These are phyloP conservation scores for Tachina grossa DNA, from an alignment of 2,888 invertebrate species.

Conservation along the genomic window DNA sequence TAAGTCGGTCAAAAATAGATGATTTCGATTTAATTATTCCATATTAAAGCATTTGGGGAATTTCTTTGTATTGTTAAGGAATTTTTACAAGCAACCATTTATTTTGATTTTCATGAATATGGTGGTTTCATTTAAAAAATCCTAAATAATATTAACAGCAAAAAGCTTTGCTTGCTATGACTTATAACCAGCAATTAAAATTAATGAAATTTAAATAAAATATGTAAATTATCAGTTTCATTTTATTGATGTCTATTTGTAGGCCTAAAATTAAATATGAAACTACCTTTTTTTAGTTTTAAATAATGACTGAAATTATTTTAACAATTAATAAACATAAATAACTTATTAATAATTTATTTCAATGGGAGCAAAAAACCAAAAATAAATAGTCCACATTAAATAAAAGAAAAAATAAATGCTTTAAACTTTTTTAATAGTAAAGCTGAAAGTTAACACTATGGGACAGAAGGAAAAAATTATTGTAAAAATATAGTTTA, in stretches of 20 bases:
- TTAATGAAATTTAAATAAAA: background rate
- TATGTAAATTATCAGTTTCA: background rate
- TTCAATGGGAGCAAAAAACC: background rate
- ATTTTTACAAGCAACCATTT: background rate
- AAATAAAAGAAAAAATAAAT: background rate
- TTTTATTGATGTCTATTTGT: no score
- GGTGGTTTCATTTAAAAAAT: background rate
- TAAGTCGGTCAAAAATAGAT: background rate
- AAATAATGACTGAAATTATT: background rate
- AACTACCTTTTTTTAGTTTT: background rate
- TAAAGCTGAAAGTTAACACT: no score
- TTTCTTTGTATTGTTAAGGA: background rate
- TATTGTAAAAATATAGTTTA: no score
- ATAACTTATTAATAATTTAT: background rate
- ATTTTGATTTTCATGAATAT: background rate
- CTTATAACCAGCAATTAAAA: background rate
- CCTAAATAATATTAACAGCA: background rate
- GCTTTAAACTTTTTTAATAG: no score
- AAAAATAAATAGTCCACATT: background rate
- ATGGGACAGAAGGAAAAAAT: no score
- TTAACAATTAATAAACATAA: background rate
- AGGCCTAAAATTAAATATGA: no score
- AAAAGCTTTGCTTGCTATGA: background rate
- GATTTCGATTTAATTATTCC: background rate
- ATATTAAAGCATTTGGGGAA: background rate